These are phyloP conservation scores for Villa cingulata DNA, from an alignment of 2,888 invertebrate genomes.

Conservation along the genomic window DNA sequence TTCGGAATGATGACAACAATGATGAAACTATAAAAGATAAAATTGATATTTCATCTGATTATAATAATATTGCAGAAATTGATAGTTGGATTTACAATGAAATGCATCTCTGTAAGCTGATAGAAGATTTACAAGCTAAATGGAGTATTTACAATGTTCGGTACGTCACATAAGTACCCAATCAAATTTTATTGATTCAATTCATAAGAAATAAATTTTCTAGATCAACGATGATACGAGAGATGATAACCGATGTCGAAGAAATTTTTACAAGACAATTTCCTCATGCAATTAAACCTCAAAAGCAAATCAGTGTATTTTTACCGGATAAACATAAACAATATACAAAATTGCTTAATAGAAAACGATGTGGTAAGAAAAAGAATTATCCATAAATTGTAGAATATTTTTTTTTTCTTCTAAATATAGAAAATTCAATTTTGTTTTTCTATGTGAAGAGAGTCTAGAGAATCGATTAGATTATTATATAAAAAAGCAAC, in stretches of 20 bases:
- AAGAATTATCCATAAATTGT: not conserved
- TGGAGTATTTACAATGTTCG: conserved; percentile 64
- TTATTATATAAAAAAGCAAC: conserved; percentile 57
- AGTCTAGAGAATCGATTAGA: conserved; percentile 69
- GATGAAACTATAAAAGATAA: no score
- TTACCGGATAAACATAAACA: conserved; percentile 53
- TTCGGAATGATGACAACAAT: conserved; percentile 27
- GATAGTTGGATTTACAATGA: conserved; percentile 45
- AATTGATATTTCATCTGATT: conserved; percentile 19
- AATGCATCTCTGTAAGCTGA: conserved; percentile 44
- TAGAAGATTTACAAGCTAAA: conserved; percentile 53
- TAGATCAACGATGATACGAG: conserved; percentile 43
- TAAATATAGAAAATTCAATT: conserved; percentile 2
- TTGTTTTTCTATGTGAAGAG: conserved; percentile 43
- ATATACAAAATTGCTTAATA: conserved; percentile 59
- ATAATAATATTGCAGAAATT: conserved; percentile 14
- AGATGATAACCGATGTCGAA: conserved; percentile 42
- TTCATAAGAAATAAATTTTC: no score
- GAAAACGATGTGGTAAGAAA: conserved; percentile 65
- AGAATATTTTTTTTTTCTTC: no score
- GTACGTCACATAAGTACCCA: conserved; percentile 36
- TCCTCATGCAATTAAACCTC: conserved; percentile 19
- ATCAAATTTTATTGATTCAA: not conserved
- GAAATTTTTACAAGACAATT: conserved; percentile 19
- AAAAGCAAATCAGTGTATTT: conserved; percentile 45